These are phyloP conservation scores for Saxicola maurus DNA, from an alignment of 2,797 vertebrate genomes.

Conservation along the genomic window DNA sequence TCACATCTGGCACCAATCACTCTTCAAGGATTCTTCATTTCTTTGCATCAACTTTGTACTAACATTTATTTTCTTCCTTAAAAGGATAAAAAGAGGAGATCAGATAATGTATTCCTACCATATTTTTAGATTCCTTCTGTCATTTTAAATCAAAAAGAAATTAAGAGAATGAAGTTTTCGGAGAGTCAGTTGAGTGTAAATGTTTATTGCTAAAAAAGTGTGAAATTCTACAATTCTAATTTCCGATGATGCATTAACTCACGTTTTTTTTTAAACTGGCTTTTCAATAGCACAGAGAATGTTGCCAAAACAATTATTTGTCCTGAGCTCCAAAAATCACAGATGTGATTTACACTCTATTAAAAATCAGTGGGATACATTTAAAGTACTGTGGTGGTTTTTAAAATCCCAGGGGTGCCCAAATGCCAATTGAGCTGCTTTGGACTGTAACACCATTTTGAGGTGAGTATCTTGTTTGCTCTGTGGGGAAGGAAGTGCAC, in stretches of 20 bases:
- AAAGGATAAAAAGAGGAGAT: neutral
- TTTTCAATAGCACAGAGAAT: neutral
- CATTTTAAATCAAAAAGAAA: neutral
- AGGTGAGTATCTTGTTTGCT: neutral
- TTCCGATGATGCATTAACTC: neutral
- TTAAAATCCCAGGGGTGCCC: neutral
- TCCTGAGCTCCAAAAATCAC: neutral
- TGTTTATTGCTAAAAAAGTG: neutral
- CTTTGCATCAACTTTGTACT: neutral
- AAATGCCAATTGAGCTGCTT: neutral
- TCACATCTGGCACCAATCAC: neutral
- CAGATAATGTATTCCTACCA: neutral
- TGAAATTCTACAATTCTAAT: neutral
- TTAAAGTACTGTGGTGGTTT: neutral
- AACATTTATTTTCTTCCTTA: neutral
- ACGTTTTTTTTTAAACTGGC: neutral
- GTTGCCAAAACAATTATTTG: slow-evolving; percentile 8
- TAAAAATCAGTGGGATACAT: neutral
- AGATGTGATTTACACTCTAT: neutral
- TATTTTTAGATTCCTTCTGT: neutral
- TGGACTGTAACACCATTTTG: neutral
- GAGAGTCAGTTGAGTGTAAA: neutral
- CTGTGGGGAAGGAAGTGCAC: neutral
- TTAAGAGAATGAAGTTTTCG: neutral
- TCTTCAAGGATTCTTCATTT: neutral